Conservation (phyloP, 2,888 invertebrate species). For the Campoplex nolae region DNA sequence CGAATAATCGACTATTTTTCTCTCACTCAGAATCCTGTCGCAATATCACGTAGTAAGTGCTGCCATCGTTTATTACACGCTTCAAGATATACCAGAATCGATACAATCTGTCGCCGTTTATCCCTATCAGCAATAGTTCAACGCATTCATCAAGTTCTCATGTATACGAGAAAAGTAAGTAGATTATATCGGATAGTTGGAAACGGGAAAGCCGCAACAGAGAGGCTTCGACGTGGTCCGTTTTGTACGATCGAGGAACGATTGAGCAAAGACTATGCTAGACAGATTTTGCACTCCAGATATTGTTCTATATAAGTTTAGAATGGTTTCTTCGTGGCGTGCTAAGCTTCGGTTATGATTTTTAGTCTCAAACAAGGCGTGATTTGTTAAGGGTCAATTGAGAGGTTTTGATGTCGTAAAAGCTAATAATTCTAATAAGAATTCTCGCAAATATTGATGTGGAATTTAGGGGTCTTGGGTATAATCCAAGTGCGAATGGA, state of each 20-base stretch:
- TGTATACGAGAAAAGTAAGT: conserved; percentile 28
- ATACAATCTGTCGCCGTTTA: conserved; percentile 54
- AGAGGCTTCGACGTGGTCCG: background rate
- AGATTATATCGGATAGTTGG: conserved; percentile 51
- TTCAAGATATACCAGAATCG: conserved; percentile 10
- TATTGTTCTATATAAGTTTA: background rate
- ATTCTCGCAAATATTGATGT: conserved; percentile 4
- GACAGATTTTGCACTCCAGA: conserved; percentile 19
- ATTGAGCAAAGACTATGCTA: background rate
- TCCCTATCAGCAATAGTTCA: conserved; percentile 51
- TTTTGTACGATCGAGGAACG: conserved; percentile 13
- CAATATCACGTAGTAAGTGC: conserved; percentile 19
- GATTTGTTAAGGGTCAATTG: background rate
- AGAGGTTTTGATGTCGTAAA: conserved; percentile 13
- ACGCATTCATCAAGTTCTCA: conserved; percentile 43
- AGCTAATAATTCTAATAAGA: conserved; percentile 40
- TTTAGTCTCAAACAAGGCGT: conserved; percentile 37
- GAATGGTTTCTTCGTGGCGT: background rate
- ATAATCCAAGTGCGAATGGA: conserved; percentile 14
- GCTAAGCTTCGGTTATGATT: background rate
- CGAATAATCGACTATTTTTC: conserved; percentile 3
- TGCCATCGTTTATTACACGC: conserved; percentile 44
- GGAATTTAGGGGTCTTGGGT: conserved; percentile 22
- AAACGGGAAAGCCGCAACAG: conserved; percentile 27
- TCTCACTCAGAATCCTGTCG: conserved; percentile 1